Conservation (phyloP, 2,888 invertebrate species). For the Scaptomyza flava region DNA sequence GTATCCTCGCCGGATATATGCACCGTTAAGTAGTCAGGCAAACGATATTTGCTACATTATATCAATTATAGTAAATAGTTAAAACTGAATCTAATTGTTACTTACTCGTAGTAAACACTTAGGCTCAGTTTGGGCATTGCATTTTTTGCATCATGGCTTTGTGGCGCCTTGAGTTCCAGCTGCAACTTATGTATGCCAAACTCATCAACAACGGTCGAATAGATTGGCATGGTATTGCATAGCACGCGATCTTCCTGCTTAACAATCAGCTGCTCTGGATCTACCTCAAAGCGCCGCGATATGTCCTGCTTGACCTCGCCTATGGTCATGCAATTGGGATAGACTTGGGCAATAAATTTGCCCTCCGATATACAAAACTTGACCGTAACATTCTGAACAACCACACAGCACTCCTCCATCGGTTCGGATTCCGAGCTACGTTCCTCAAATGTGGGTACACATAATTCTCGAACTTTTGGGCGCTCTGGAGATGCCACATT, state of each 20-base stretch:
- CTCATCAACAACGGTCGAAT: slow-evolving; percentile 76
- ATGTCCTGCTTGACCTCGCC: slow-evolving; percentile 87
- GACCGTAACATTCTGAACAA: slow-evolving; percentile 82
- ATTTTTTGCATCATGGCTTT: background rate
- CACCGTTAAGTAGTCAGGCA: slow-evolving; percentile 87
- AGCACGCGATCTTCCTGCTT: slow-evolving; percentile 84
- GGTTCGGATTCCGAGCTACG: slow-evolving; percentile 52
- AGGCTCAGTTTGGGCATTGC: slow-evolving; percentile 70
- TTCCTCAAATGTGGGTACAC: slow-evolving; percentile 29
- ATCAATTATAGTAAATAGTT: background rate
- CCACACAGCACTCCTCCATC: slow-evolving; percentile 34
- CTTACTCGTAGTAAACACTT: slow-evolving; percentile 83
- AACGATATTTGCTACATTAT: slow-evolving; percentile 79
- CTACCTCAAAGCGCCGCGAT: slow-evolving; percentile 86
- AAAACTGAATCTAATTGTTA: background rate
- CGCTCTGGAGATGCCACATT: slow-evolving; percentile 42
- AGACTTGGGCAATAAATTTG: slow-evolving; percentile 83
- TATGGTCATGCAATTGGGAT: slow-evolving; percentile 85
- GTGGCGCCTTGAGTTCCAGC: slow-evolving; percentile 55
- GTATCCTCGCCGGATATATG: slow-evolving; percentile 84
- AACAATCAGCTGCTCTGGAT: slow-evolving; percentile 85
- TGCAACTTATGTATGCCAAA: slow-evolving; percentile 82
- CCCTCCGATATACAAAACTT: slow-evolving; percentile 81
- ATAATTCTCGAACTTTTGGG: slow-evolving; percentile 40
- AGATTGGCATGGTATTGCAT: slow-evolving; percentile 71